Percentiles rank a stretch among this genome's conserved stretches.
Conservation (phyloP, 2,797 vertebrate species). For the Lemur catta region DNA sequence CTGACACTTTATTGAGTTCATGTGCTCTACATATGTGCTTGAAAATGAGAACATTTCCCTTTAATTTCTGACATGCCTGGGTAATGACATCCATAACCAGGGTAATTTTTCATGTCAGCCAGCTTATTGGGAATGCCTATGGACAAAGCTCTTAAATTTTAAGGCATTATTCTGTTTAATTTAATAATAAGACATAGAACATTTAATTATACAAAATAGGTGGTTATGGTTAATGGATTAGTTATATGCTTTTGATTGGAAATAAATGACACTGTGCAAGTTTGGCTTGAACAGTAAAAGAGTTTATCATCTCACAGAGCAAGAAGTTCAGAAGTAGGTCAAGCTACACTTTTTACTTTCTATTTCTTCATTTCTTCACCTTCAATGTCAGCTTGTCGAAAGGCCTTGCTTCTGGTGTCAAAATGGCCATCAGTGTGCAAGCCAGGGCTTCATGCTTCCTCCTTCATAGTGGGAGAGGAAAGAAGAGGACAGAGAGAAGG, state of each 20-base stretch:
- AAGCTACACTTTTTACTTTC: not conserved
- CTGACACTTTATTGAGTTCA: not conserved
- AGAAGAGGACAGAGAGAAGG: not conserved
- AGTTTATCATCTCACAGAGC: not conserved
- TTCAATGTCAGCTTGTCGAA: not conserved
- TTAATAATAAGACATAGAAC: not conserved
- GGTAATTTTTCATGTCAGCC: not conserved
- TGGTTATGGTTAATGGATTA: not conserved
- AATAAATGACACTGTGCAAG: not conserved
- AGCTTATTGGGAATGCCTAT: not conserved
- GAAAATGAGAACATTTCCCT: not conserved
- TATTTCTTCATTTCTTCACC: not conserved
- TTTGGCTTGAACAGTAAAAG: not conserved
- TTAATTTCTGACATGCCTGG: not conserved
- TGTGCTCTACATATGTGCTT: not conserved
- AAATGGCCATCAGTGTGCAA: not conserved
- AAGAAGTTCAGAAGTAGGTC: not conserved
- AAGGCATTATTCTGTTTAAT: not conserved
- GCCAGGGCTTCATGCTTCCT: not conserved
- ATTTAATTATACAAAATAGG: not conserved
- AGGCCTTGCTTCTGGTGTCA: not conserved
- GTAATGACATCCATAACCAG: not conserved
- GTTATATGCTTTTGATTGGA: not conserved
- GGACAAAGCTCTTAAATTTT: not conserved
- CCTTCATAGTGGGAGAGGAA: not conserved